A percentile compares a stretch with the other conserved stretches of the same genome.
phyloP scores from a whole-genome alignment of 2,888 invertebrate genomes.

The Synergus japonicus region DNA sequence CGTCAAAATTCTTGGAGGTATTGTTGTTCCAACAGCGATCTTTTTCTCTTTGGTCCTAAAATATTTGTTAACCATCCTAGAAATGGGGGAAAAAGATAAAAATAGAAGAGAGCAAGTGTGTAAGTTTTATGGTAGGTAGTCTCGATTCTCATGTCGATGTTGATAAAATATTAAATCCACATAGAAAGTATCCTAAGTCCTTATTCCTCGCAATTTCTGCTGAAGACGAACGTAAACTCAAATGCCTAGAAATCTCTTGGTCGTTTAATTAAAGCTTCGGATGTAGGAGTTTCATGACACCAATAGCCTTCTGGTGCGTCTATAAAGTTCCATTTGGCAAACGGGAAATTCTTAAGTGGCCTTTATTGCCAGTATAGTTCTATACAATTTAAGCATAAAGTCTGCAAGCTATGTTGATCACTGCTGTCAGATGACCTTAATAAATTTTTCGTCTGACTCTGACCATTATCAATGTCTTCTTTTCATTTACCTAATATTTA shows the following conservation, averaged over 20 bases:
- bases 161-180: not conserved
- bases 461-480: not conserved
- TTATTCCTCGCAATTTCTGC: not conserved
- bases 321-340: not conserved
- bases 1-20: no score
- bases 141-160: not conserved
- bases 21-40: no score
- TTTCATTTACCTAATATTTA: not conserved
- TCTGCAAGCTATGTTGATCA: not conserved
- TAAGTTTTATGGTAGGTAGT: no score
- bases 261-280: constrained; percentile 1
- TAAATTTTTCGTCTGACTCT: constrained; percentile 58
- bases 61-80: no score
- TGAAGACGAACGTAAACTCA: not conserved
- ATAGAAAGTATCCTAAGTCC: not conserved
- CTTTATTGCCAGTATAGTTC: not conserved
- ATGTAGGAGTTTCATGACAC: not conserved
- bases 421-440: constrained; percentile 45
- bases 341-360: not conserved
- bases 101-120: no score
- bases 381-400: not conserved
- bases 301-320: constrained; percentile 7
- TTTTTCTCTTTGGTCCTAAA: no score
- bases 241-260: not conserved
- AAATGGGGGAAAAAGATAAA: no score